Conservation (phyloP, 2,113 vertebrate genomes). For the Speoplatyrhinus poulsoni region DNA sequence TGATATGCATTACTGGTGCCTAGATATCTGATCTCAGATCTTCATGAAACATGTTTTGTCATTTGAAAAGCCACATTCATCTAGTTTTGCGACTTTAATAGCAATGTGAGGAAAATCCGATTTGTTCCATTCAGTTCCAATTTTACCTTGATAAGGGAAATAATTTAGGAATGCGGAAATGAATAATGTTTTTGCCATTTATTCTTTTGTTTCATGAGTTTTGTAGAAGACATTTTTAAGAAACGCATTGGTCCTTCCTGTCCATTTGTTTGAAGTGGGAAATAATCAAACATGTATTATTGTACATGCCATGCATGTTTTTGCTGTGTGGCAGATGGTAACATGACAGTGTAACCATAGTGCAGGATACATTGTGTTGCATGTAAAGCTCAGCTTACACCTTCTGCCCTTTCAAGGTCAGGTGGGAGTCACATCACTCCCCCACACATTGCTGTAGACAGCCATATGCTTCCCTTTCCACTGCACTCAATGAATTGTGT, state of each 20-base stretch:
- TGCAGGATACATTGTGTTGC: not conserved
- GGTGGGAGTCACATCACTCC: not conserved
- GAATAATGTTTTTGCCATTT: too few relatives aligned
- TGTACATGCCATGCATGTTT: not conserved
- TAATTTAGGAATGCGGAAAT: too few relatives aligned
- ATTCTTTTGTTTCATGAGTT: too few relatives aligned
- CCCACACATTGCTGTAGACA: not conserved
- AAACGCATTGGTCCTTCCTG: too few relatives aligned
- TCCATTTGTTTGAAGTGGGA: too few relatives aligned
- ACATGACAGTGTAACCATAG: too few relatives aligned
- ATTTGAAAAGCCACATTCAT: too few relatives aligned
- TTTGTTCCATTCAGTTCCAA: not conserved
- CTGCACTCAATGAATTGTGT: slow-evolving; percentile 4
- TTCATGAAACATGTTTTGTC: too few relatives aligned
- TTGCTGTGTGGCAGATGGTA: not conserved
- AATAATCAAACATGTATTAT: too few relatives aligned
- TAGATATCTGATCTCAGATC: too few relatives aligned
- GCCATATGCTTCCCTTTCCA: not conserved
- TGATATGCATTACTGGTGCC: too few relatives aligned
- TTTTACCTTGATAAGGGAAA: not conserved
- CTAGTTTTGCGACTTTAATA: not conserved
- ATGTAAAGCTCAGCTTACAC: not conserved
- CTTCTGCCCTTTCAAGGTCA: not conserved
- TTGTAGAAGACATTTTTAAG: too few relatives aligned
- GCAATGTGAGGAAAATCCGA: not conserved